Evolutionary conservation across 2,113 vertebrate species (phyloP), one percentile per base, ranked within the genome.

Genomic region (Butorides virescens): DNA sequence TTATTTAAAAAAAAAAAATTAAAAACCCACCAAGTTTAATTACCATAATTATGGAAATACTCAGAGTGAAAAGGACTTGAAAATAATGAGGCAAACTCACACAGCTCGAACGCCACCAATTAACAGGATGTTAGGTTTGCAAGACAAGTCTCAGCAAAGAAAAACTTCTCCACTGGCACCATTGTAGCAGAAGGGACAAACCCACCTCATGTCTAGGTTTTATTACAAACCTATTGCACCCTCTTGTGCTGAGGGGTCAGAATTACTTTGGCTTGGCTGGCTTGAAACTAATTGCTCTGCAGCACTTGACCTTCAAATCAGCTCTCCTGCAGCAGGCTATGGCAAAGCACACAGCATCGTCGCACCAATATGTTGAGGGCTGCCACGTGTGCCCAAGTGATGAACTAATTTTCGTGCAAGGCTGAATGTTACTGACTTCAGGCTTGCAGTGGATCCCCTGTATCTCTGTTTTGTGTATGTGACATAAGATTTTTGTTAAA

Each of bases 171-270:
- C 15, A 5, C 27, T 46, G 73, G 88, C 86, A 86, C 27, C 10
- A 3, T 0, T 52, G 58, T 53, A 73, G 87, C 78, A 88, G 59
- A 61, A 90, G 50, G 74, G 56, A 68, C 52, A 49, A 91, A 55
- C 16, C 8, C 76, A 77, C n/a, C 36, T 36, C 17, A 0, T 32
- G 23, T 26, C 20, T 30, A 6, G 21, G 22, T 82, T 96, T 59
- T 97, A 85, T 79, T 65, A 55, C 92, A 94, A 97, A 93, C 93
- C 71, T 97, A 58, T 93, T 93, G 92, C 92, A 91, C 97, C 97
- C 95, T 93, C 97, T 96, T 92, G 96, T 96, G 97, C 86, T 7
- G 53, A 94, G 52, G 63, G 17, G 2, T n/a, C 81, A 80, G 95
- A 65, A 96, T 85, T 96, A 56, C 95, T 80, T 47, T 49, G 71